Evolutionary conservation across 2,888 invertebrate species (phyloP).

Genomic region (Pardosa pseudoannulata): DNA sequence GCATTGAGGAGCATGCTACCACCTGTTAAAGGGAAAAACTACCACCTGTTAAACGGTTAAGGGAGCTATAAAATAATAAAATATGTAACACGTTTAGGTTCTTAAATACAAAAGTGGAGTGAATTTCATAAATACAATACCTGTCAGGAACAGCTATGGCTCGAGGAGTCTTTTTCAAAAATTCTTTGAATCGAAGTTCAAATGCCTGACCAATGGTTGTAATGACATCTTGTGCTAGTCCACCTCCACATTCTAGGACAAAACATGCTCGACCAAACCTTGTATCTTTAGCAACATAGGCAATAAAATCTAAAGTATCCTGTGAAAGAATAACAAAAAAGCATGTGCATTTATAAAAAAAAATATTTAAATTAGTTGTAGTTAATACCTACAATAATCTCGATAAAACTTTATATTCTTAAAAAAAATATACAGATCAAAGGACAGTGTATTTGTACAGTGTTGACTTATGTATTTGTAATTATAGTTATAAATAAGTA

Average conservation of each 20-base stretch:
- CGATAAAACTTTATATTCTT: no score
- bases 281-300: constrained; percentile 96
- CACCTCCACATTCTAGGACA: constrained; percentile 93
- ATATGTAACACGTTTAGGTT: no score
- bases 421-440: no score
- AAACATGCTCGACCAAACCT: constrained; percentile 94
- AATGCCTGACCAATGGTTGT: constrained; percentile 98
- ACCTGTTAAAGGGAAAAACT: no score
- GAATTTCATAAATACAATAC: constrained; percentile 28
- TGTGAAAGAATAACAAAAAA: constrained; percentile 77
- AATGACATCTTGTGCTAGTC: constrained; percentile 96
- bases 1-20: no score
- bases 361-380: no score
- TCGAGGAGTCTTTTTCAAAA: constrained; percentile 73
- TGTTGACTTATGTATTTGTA: no score
- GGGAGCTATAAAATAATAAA: no score
- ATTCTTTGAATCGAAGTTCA: constrained; percentile 82
- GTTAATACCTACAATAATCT: no score
- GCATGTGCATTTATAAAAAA: not conserved
- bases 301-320: constrained; percentile 97
- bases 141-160: constrained; percentile 72
- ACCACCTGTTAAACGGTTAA: no score
- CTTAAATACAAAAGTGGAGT: not conserved
- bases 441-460: no score
- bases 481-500: no score